Percentiles rank a stretch among this genome's conserved stretches.
These are phyloP conservation scores for Diaperis boleti DNA, from an alignment of 2,888 invertebrate species.

Conservation along the genomic window DNA sequence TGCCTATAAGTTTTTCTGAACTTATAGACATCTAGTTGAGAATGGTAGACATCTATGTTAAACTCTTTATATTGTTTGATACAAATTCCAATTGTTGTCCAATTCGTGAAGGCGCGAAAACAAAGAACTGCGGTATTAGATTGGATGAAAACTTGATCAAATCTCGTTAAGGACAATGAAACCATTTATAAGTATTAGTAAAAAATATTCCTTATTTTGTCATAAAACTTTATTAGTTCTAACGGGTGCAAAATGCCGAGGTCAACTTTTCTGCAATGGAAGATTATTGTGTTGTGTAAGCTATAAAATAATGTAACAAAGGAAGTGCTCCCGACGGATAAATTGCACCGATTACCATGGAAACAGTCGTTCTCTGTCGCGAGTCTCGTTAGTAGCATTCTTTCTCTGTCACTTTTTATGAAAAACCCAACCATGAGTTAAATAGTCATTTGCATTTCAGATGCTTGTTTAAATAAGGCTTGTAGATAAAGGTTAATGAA, in stretches of 20 bases:
- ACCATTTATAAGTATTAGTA: background rate
- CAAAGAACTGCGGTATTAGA: too few relatives aligned
- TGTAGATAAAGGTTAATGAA: slow-evolving; percentile 2
- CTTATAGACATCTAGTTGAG: too few relatives aligned
- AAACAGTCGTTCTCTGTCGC: slow-evolving; percentile 14
- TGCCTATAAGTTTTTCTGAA: too few relatives aligned
- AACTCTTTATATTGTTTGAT: too few relatives aligned
- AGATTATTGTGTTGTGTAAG: slow-evolving; percentile 28
- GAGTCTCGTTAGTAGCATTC: background rate
- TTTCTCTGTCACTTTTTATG: background rate
- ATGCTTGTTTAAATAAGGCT: background rate
- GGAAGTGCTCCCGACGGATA: slow-evolving; percentile 34
- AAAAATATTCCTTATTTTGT: slow-evolving; percentile 15
- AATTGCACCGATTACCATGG: slow-evolving; percentile 32
- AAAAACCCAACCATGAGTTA: background rate
- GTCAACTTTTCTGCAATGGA: slow-evolving; percentile 20
- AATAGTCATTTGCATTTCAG: slow-evolving; percentile 12
- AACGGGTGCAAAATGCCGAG: slow-evolving; percentile 28
- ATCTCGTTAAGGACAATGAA: too few relatives aligned
- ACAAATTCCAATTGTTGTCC: too few relatives aligned
- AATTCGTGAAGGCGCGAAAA: too few relatives aligned
- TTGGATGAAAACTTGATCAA: too few relatives aligned
- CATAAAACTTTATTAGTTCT: slow-evolving; percentile 28
- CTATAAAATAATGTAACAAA: slow-evolving; percentile 31
- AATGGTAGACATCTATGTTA: too few relatives aligned